These are phyloP conservation scores for Ia io DNA, from an alignment of 2,113 vertebrate species.

Conservation along the genomic window DNA sequence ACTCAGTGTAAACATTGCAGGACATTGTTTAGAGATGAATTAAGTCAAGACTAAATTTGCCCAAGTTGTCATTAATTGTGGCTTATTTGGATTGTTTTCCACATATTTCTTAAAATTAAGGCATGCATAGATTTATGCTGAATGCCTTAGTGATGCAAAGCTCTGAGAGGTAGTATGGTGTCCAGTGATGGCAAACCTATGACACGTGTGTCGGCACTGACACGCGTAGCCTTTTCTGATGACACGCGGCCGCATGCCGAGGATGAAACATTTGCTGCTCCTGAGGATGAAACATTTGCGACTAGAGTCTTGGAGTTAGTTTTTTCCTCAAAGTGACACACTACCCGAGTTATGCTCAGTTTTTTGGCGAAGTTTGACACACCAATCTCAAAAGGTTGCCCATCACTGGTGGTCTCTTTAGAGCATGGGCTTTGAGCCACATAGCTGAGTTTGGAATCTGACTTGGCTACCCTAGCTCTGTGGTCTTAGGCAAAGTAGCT, in stretches of 20 bases:
- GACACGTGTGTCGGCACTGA: no score
- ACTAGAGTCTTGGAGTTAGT: no score
- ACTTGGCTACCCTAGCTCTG: neutral
- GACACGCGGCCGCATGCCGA: no score
- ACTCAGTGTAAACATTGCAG: neutral
- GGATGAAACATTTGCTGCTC: no score
- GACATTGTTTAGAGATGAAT: neutral
- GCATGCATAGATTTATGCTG: neutral
- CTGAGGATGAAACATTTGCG: no score
- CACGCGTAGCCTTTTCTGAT: no score
- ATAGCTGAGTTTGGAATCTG: neutral
- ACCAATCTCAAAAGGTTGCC: no score
- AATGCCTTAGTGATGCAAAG: neutral
- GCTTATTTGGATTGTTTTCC: slow-evolving; percentile 15
- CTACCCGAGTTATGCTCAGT: no score
- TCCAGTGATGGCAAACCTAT: no score
- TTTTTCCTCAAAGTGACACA: no score
- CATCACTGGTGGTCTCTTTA: no score
- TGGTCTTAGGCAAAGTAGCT: neutral
- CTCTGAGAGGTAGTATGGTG: neutral
- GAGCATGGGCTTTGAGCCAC: neutral
- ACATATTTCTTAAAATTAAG: neutral
- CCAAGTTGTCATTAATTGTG: neutral
- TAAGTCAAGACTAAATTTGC: neutral
- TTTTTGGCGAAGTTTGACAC: no score